Evolutionary conservation across 2,113 vertebrate species (phyloP), one percentile per base, ranked within the genome.

Genomic region (Catharus minimus): DNA sequence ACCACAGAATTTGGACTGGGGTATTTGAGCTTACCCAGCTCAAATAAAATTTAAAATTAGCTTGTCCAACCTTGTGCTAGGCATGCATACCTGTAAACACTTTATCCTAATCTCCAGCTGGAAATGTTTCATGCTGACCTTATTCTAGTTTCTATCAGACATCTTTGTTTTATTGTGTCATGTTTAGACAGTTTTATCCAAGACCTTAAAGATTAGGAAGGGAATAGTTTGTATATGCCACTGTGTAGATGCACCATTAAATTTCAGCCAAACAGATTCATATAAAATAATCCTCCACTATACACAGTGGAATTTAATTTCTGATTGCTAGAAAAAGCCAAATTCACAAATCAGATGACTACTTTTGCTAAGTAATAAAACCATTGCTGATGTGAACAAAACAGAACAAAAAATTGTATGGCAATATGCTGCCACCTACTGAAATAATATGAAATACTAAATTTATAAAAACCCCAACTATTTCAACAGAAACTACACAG

Each of bases 341-440:
- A 61, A 88, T 39, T 53, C 33, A 83, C 18, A 65, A 33, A 71
- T 33, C 17, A 56, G 15, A n/a, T 4, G 0, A 58, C 3, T 32
- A 30, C 32, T 80, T 80, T 36, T 61, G 21, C 30, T 55, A 47
- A 66, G 27, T 13, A 52, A 83, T 58, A 80, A 77, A 92, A 55
- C 9, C 22, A 33, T 6, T 58, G 60, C 44, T 58, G 24, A 56
- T 38, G 32, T 43, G 32, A 84, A 62, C 18, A 74, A 50, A 68
- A 27, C 1, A 22, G 38, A 67, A 36, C 1, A 1, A 56, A 46
- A 2, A 57, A 56, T 19, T 83, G 19, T 21, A 76, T 5, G 55
- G 90, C 24, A 64, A 74, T 47, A 53, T 95, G 82, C 95, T 97
- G 97, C 97, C 97, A 96, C 73, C 97, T 98, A 82, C 89, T 83